Conservation (phyloP, 2,888 invertebrate genomes). For the Spodoptera picta region DNA sequence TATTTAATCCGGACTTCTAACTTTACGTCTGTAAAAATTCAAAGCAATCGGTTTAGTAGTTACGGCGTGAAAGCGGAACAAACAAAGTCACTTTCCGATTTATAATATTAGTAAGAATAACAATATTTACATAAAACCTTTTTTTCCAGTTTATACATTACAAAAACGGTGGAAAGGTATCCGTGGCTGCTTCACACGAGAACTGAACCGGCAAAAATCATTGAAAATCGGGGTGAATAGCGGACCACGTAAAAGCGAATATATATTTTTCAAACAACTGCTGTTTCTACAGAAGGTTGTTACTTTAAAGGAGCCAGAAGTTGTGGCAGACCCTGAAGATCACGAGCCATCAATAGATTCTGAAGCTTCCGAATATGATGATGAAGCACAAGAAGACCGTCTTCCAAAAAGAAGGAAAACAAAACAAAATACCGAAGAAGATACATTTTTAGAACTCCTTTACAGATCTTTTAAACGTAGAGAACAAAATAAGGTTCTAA, state of each 20-base stretch:
- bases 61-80: too few species aligned
- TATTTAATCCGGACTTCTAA: too few species aligned
- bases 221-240: not conserved
- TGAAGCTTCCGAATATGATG: too few species aligned
- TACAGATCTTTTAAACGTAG: not conserved
- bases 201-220: not conserved
- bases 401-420: not conserved
- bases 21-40: too few species aligned
- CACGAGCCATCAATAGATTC: not conserved
- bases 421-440: not conserved
- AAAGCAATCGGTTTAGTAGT: too few species aligned
- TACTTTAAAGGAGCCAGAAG: not conserved
- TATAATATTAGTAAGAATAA: too few species aligned
- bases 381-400: too few species aligned
- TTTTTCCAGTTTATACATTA: not conserved
- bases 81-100: too few species aligned
- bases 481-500: not conserved
- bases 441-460: not conserved
- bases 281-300: not conserved
- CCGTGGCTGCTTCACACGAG: not conserved
- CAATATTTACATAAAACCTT: too few species aligned
- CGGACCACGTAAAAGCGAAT: slow-evolving; percentile 3
- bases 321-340: not conserved
- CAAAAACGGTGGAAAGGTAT: not conserved
- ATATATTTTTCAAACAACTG: not conserved